Conservation (phyloP, 2,888 invertebrate species). For the Chirona hameri region DNA sequence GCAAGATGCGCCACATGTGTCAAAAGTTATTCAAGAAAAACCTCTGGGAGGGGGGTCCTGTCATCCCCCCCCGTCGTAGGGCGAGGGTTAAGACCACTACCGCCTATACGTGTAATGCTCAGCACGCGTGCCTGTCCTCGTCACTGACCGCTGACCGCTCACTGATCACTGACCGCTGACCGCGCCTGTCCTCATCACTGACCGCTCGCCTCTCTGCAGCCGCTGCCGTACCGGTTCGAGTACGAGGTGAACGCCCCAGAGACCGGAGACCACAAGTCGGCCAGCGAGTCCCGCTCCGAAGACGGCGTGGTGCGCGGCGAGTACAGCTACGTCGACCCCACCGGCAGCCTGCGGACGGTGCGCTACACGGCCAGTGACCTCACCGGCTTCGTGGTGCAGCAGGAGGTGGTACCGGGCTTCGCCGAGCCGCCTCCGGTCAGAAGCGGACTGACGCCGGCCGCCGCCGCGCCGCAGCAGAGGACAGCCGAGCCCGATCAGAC, state of each 20-base stretch:
- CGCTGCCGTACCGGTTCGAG: constrained; percentile 32
- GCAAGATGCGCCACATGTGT: no score
- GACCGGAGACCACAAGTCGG: constrained; percentile 35
- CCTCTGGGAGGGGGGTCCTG: no score
- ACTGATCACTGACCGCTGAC: no score
- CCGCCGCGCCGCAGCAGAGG: neutral
- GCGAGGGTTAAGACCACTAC: no score
- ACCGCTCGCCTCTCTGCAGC: neutral
- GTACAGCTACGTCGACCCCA: constrained; percentile 35
- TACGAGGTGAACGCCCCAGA: constrained; percentile 33
- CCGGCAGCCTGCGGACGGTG: constrained; percentile 33
- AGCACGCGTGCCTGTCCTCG: no score
- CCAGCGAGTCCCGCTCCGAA: constrained; percentile 32
- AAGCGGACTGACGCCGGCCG: neutral
- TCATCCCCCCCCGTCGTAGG: no score
- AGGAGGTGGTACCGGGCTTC: neutral
- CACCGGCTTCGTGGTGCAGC: constrained; percentile 34
- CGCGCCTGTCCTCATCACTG: no score
- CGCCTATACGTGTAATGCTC: no score
- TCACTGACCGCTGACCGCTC: no score
- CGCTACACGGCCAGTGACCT: constrained; percentile 33
- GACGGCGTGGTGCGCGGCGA: constrained; percentile 34
- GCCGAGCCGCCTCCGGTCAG: neutral
- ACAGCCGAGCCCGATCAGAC: neutral
- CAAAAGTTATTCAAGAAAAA: no score